Conservation (phyloP, 2,888 invertebrate genomes). For the Platycnemis pennipes region DNA sequence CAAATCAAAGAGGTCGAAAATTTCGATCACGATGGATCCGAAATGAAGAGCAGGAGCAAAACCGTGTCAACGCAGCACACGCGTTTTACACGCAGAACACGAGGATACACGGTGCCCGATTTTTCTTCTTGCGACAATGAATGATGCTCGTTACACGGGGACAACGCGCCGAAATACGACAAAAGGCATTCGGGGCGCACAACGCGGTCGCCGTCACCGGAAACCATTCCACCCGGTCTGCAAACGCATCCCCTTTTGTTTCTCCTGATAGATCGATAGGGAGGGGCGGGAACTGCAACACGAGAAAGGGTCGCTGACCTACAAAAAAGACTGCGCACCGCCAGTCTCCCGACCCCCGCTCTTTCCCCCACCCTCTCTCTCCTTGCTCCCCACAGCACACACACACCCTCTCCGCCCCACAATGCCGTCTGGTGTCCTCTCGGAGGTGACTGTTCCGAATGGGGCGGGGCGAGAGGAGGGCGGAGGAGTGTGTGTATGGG, state of each 20-base stretch:
- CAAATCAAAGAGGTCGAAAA: too few species aligned
- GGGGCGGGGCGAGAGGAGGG: not conserved
- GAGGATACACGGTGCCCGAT: too few species aligned
- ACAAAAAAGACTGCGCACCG: constrained; percentile 3
- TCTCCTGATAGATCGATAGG: constrained; percentile 53
- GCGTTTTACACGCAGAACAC: too few species aligned
- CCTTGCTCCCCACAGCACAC: not conserved
- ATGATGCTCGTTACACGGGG: too few species aligned
- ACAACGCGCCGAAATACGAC: not conserved
- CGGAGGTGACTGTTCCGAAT: not conserved
- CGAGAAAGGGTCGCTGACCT: constrained; percentile 54
- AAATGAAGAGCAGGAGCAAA: too few species aligned
- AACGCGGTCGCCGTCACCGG: not conserved
- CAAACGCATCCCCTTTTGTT: constrained; percentile 37
- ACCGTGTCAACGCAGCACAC: too few species aligned
- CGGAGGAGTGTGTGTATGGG: too few species aligned
- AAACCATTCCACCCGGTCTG: not conserved
- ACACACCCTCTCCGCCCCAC: not conserved
- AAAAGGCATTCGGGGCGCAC: not conserved
- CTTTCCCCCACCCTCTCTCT: not conserved
- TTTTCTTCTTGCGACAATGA: too few species aligned
- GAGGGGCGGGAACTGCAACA: constrained; percentile 28
- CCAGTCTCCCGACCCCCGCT: not conserved
- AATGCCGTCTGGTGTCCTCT: not conserved
- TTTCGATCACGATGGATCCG: too few species aligned